These are phyloP conservation scores for Polyploca ridens DNA, from an alignment of 2,888 invertebrate genomes.

Conservation along the genomic window DNA sequence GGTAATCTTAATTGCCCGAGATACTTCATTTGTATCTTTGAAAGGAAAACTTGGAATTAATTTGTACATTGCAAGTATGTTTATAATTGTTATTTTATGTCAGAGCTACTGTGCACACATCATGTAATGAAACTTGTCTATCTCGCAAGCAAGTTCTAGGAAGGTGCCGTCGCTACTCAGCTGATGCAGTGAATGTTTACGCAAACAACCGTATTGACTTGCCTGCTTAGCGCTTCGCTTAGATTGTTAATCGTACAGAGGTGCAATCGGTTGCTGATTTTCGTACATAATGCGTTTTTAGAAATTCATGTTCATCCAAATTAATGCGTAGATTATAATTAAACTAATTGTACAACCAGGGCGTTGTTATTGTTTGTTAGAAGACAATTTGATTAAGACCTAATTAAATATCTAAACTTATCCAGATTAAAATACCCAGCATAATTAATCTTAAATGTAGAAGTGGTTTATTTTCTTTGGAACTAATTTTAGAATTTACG, in stretches of 20 bases:
- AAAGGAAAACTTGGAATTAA: background rate
- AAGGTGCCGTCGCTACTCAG: slow-evolving; percentile 31
- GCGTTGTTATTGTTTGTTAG: no score
- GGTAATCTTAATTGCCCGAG: background rate
- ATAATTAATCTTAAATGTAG: background rate
- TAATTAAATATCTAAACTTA: background rate
- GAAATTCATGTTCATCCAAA: background rate
- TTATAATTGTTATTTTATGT: background rate
- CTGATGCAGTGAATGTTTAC: slow-evolving; percentile 62
- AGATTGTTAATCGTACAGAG: slow-evolving; percentile 42
- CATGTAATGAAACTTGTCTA: slow-evolving; percentile 5
- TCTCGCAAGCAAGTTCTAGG: slow-evolving; percentile 20
- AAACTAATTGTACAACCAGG: no score
- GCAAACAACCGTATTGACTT: slow-evolving; percentile 70
- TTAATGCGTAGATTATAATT: background rate
- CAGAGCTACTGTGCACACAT: background rate
- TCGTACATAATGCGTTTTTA: background rate
- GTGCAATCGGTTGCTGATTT: background rate
- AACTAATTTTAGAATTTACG: slow-evolving; percentile 4
- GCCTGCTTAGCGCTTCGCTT: slow-evolving; percentile 60
- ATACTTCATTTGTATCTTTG: background rate
- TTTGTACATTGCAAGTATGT: background rate
- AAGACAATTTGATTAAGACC: background rate
- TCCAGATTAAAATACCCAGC: background rate
- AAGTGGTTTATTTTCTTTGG: background rate